Percentiles rank a stretch among this genome's conserved stretches.
Evolutionary conservation across 2,888 invertebrate genomes (phyloP).

Genomic region (Cacoxenus indagator): DNA sequence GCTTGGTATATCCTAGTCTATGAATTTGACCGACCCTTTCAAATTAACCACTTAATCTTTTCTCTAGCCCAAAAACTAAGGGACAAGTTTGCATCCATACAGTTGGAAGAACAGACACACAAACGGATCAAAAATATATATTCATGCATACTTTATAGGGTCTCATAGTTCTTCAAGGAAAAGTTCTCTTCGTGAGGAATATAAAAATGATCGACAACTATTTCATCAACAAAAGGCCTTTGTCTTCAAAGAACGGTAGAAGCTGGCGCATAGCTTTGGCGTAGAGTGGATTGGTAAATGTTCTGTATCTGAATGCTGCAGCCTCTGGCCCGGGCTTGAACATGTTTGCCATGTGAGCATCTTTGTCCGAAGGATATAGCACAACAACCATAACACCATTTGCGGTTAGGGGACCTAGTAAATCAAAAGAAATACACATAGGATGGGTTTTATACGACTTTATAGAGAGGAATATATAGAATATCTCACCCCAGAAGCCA

Average conservation of each 20-base stretch:
- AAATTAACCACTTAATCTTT: too few species aligned
- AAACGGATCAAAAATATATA: too few species aligned
- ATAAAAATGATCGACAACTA: not conserved
- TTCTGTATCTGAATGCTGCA: constrained; percentile 45
- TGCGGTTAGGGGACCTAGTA: constrained; percentile 54
- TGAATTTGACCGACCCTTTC: too few species aligned
- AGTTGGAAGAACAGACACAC: too few species aligned
- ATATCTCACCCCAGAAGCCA: constrained; percentile 54
- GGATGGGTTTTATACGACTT: too few species aligned
- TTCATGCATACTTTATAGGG: too few species aligned
- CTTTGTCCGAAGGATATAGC: constrained; percentile 56
- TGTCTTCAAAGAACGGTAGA: constrained; percentile 60
- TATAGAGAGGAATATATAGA: not conserved
- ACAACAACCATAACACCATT: constrained; percentile 41
- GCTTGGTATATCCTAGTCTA: too few species aligned
- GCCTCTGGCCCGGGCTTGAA: constrained; percentile 46
- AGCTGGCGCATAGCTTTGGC: constrained; percentile 55
- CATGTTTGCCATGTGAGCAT: constrained; percentile 54
- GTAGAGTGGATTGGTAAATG: constrained; percentile 52
- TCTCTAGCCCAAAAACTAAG: too few species aligned
- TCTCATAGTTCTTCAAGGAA: too few species aligned
- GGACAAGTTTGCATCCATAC: too few species aligned
- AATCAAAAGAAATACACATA: too few species aligned
- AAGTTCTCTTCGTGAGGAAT: too few species aligned
- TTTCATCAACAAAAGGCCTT: constrained; percentile 42